Base-by-base conservation (phyloP, 2,113 vertebrate species). In the Nipponia nippon region DNA sequence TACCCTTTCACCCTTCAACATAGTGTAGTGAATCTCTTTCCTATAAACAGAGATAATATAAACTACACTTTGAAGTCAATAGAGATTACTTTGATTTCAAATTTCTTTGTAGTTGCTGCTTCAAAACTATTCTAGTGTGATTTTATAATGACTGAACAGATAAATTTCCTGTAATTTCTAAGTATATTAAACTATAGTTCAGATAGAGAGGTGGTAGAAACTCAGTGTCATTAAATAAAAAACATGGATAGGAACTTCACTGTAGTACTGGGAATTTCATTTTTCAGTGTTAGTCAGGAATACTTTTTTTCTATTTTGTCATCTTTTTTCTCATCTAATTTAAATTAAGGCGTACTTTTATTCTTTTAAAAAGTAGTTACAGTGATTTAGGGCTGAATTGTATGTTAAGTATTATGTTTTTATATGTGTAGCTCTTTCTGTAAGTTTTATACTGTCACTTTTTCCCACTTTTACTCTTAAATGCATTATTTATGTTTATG, bases 21-120 rank as follows among this genome's bases (percentile, higher is more conserved):
- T 23, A 83, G 26, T 19, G 36, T 83, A 93, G 93, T 93, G 80
- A 95, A 95, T 94, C 42, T 62, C 52, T 96, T 96, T 88, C 66
- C 52, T 90, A 93, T 94, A 91, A 56, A 20, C 32, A 59, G 58
- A 59, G n/a, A 59, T 59, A 59, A 59, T 23, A n/a, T 23, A 59
- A 59, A 59, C 22, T 23, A 34, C 34, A 25, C 34, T 59, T 59
- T 59, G 34, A 25, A 59, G 22, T 16, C 34, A 36, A 14, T 36
- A 59, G 22, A 59, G 34, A 59, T n/a, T 36, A n/a, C 22, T 59
- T 59, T 11, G 14, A 36, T 59, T 59, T 59, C 58, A 59, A 59
- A 59, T 36, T 11, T 22, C 58, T 59, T 36, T 3, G 2, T 7
- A 59, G 58, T 7, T 59, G 22, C 14, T 59, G 34, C 58, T 59